phyloP scores from a whole-genome alignment of 2,888 invertebrate genomes.

The Schrankia costaestrigalis region DNA sequence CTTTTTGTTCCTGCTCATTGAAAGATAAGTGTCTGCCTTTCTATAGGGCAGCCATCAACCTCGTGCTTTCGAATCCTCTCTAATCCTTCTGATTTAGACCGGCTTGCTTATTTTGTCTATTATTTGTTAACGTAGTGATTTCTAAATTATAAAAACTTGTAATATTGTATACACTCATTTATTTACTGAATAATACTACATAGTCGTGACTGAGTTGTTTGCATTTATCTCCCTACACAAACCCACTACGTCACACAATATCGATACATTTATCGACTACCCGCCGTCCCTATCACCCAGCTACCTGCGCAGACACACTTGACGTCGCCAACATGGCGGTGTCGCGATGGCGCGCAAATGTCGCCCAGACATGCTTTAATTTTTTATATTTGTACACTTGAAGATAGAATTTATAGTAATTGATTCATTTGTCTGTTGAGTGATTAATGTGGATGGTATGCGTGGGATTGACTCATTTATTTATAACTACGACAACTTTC shows the following conservation, averaged over 20 bases:
- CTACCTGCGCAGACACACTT: slow-evolving; percentile 54
- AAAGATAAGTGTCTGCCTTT: no score
- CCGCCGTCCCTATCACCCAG: slow-evolving; percentile 24
- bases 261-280: slow-evolving; percentile 6
- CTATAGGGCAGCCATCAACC: no score
- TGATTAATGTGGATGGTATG: slow-evolving; percentile 23
- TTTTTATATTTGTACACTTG: slow-evolving; percentile 15
- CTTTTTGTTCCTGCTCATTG: no score
- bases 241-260: slow-evolving; percentile 1
- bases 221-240: no score
- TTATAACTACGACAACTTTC: background rate
- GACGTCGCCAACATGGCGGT: slow-evolving; percentile 45
- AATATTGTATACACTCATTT: no score
- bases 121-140: no score
- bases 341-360: slow-evolving; percentile 40
- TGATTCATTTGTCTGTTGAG: slow-evolving; percentile 25
- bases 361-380: slow-evolving; percentile 31
- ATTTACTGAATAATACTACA: no score
- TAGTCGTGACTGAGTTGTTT: no score
- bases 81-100: no score
- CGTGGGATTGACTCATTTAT: slow-evolving; percentile 1
- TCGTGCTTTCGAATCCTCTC: no score
- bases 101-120: no score
- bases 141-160: no score
- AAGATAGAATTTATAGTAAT: slow-evolving; percentile 36